Conservation (phyloP, 2,113 vertebrate genomes). For the Pollachius pollachius region DNA sequence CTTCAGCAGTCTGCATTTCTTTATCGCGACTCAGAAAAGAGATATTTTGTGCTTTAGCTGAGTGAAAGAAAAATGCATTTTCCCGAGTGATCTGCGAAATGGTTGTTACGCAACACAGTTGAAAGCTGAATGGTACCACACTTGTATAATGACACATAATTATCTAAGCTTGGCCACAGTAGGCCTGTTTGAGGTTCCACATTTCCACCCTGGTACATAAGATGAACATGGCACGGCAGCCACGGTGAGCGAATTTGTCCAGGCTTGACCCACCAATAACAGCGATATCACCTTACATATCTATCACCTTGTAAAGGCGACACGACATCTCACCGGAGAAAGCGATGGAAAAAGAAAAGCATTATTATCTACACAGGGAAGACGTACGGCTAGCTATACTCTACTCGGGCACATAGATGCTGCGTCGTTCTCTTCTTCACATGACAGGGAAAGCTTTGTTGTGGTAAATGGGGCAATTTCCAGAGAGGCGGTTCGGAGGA, state of each 20-base stretch:
- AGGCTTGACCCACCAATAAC: background rate
- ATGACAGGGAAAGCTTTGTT: conserved; percentile 36
- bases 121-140: no score
- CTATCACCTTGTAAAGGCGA: background rate
- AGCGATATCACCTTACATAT: background rate
- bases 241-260: no score
- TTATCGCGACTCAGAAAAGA: no score
- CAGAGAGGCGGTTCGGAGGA: conserved; percentile 36
- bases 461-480: conserved; percentile 30
- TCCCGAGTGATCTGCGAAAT: no score
- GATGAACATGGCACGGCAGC: no score
- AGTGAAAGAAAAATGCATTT: no score
- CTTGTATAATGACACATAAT: no score
- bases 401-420: conserved; percentile 27
- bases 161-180: no score
- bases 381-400: conserved; percentile 31
- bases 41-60: no score
- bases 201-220: conserved; percentile 5
- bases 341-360: conserved; percentile 11
- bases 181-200: conserved; percentile 37
- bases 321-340: conserved; percentile 29
- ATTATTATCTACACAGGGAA: conserved; percentile 25
- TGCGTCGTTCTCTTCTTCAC: conserved; percentile 49
- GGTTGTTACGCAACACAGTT: no score
- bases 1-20: no score